Evolutionary conservation across 1,140 invertebrate genomes (phyloP).

Genomic region (Drosophila ambigua): DNA sequence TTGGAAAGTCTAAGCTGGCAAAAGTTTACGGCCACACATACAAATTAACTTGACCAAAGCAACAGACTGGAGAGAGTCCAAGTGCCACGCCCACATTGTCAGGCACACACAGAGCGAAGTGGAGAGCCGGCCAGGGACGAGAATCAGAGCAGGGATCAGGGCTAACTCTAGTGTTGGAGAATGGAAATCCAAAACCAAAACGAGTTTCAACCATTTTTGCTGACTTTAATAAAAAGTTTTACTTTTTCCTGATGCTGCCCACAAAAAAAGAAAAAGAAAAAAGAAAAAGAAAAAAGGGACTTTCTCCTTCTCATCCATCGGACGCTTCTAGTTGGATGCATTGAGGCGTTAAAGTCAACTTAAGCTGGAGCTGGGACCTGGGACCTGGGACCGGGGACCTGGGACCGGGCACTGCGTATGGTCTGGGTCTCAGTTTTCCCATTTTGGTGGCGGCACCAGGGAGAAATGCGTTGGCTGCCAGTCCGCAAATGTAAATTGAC

Average conservation of each 20-base stretch:
- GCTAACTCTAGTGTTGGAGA: slow-evolving; percentile 7
- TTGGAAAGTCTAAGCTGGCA: slow-evolving; percentile 74
- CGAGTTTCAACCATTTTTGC: slow-evolving; percentile 51
- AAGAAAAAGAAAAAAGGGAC: slow-evolving; percentile 49
- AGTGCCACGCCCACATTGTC: slow-evolving; percentile 72
- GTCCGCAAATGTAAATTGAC: slow-evolving; percentile 80
- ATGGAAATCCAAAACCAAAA: slow-evolving; percentile 56
- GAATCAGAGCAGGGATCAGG: not conserved
- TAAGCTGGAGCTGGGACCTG: slow-evolving; percentile 49
- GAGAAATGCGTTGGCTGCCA: slow-evolving; percentile 53
- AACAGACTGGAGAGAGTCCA: slow-evolving; percentile 50
- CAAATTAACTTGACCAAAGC: slow-evolving; percentile 77
- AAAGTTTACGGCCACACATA: slow-evolving; percentile 80
- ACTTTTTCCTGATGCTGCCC: slow-evolving; percentile 31
- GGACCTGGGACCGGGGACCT: not conserved
- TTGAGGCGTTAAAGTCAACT: slow-evolving; percentile 81
- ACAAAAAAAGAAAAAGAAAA: slow-evolving; percentile 2
- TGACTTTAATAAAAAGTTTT: slow-evolving; percentile 78
- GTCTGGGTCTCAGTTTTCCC: slow-evolving; percentile 38
- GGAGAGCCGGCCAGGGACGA: not conserved
- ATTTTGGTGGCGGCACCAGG: slow-evolving; percentile 12
- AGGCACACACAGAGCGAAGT: slow-evolving; percentile 35
- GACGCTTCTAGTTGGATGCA: slow-evolving; percentile 61
- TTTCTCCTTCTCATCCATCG: slow-evolving; percentile 51
- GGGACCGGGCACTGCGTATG: slow-evolving; percentile 1